Percentiles rank a stretch among this genome's conserved stretches.
phyloP scores from a whole-genome alignment of 2,797 vertebrate genomes.

The Bucorvus abyssinicus region DNA sequence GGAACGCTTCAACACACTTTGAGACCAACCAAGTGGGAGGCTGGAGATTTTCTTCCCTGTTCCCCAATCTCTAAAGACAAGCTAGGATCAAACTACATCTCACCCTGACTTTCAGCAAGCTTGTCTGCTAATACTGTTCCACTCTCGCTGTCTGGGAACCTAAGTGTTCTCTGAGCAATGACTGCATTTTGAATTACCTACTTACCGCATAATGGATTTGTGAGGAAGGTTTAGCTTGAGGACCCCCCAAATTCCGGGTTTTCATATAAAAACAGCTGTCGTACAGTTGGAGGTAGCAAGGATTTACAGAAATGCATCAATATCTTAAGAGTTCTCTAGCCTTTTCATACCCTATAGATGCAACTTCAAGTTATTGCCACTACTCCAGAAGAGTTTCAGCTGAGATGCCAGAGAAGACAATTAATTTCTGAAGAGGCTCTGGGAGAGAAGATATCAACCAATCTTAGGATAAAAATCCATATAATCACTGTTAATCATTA shows the following conservation, averaged over 20 bases:
- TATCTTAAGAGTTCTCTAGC: neutral
- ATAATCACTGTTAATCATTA: neutral
- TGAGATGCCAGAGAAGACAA: neutral
- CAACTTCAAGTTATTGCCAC: neutral
- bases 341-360: neutral
- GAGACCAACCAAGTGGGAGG: neutral
- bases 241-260: neutral
- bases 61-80: neutral
- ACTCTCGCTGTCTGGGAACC: rapidly evolving
- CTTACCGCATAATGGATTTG: neutral
- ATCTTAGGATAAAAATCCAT: neutral
- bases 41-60: neutral
- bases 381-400: neutral
- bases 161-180: neutral
- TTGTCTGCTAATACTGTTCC: neutral
- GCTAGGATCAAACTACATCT: neutral
- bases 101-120: neutral
- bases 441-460: neutral
- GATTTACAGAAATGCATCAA: neutral
- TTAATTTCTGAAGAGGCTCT: neutral
- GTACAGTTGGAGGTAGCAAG: neutral
- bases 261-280: neutral
- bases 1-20: neutral
- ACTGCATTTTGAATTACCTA: neutral
- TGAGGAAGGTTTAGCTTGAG: neutral